Percentiles rank a stretch among this genome's conserved stretches.
Conservation (phyloP, 1,140 invertebrate genomes). For the Asobara japonica region DNA sequence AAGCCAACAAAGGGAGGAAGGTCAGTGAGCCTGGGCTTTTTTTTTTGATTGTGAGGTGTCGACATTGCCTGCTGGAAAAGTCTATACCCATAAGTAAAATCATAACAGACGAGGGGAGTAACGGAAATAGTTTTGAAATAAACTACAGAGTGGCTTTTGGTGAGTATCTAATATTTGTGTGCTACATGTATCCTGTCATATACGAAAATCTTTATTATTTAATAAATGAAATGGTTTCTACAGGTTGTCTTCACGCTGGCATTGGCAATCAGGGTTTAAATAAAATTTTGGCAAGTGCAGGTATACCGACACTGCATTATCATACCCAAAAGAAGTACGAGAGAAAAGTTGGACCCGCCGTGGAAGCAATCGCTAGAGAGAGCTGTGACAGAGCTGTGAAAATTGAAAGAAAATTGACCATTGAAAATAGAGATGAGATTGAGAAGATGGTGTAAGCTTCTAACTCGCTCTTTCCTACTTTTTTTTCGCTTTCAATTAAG, state of each 20-base stretch:
- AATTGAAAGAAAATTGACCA: not conserved
- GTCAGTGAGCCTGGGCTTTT: too few relatives aligned
- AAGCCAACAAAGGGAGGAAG: not conserved
- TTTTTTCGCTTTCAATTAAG: not conserved
- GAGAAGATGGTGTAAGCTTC: conserved; percentile 1
- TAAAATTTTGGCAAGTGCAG: not conserved
- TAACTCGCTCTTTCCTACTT: not conserved
- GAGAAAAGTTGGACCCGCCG: not conserved
- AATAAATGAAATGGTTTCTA: not conserved
- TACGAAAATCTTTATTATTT: not conserved
- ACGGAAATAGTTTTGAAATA: not conserved
- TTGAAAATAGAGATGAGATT: not conserved
- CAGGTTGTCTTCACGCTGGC: not conserved
- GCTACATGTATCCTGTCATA: not conserved
- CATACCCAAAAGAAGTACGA: not conserved
- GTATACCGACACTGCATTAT: not conserved
- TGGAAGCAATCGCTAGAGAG: conserved; percentile 1
- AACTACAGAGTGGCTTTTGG: not conserved
- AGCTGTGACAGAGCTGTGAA: conserved; percentile 9
- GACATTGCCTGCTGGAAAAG: too few relatives aligned
- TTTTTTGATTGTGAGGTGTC: too few relatives aligned
- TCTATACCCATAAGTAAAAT: not conserved
- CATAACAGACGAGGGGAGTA: not conserved
- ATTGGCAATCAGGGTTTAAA: not conserved
- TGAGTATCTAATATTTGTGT: not conserved